Percentiles rank a stretch among this genome's conserved stretches.
phyloP scores from a whole-genome alignment of 2,113 vertebrate species.

The Erythrocercus mccallii region DNA sequence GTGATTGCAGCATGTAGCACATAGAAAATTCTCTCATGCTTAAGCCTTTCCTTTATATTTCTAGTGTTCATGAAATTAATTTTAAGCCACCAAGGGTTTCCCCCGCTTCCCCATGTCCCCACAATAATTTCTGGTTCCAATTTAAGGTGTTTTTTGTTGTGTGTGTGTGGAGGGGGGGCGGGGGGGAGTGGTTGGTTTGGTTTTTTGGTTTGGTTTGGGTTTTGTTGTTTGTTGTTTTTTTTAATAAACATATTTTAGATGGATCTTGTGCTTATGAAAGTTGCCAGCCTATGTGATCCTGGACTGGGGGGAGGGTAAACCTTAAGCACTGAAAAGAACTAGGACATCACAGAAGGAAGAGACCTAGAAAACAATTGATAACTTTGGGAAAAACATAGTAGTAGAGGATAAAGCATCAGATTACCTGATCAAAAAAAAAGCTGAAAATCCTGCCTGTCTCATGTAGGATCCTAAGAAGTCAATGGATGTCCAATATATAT shows the following conservation, averaged over 20 bases:
- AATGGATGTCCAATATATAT: background rate
- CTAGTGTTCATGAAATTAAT: conserved; percentile 27
- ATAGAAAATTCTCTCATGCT: conserved; percentile 32
- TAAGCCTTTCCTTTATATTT: conserved; percentile 32
- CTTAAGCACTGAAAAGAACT: background rate
- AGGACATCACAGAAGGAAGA: background rate
- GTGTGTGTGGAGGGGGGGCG: too few relatives aligned
- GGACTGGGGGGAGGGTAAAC: background rate
- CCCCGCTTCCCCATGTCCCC: background rate
- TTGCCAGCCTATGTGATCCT: background rate
- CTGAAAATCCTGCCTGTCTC: background rate
- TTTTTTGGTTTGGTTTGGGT: background rate
- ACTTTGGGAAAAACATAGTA: background rate
- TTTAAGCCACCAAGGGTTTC: conserved; percentile 17
- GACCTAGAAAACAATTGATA: background rate
- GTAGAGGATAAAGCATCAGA: background rate
- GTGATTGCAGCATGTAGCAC: conserved; percentile 4
- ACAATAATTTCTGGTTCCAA: conserved; percentile 28
- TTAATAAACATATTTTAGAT: background rate
- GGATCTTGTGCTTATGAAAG: background rate
- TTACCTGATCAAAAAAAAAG: background rate
- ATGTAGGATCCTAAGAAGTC: background rate
- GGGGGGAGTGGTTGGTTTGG: background rate
- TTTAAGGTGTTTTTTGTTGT: background rate
- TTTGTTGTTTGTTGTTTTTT: background rate